A percentile compares a stretch with the other conserved stretches of the same genome.
Evolutionary conservation across 2,888 invertebrate genomes (phyloP).

Genomic region (Cyclophora albipunctata): DNA sequence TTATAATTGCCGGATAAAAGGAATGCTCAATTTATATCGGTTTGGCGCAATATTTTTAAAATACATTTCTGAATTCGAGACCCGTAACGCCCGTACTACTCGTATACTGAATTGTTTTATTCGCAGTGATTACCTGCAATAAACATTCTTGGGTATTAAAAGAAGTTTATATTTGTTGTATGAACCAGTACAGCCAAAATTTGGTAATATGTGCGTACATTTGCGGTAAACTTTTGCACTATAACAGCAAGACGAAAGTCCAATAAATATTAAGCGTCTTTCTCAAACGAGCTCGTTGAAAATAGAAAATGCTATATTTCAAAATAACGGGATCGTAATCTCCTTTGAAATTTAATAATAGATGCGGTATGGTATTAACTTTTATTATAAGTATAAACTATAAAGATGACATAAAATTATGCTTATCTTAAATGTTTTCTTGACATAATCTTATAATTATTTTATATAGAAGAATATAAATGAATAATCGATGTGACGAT

Average conservation of each 20-base stretch:
- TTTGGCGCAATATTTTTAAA: constrained; percentile 36
- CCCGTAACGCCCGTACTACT: constrained; percentile 37
- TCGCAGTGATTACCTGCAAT: constrained; percentile 38
- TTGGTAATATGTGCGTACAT: constrained; percentile 45
- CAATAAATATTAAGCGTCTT: constrained; percentile 52
- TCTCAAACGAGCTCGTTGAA: constrained; percentile 43
- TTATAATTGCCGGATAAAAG: constrained; percentile 21
- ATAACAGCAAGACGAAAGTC: constrained; percentile 47
- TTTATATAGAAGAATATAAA: too few species aligned
- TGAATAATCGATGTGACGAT: too few species aligned
- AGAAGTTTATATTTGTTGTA: constrained; percentile 14
- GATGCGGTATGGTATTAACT: constrained; percentile 41
- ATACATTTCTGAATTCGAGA: constrained; percentile 29
- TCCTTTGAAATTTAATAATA: constrained; percentile 58
- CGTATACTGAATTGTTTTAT: constrained; percentile 48
- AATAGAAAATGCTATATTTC: constrained; percentile 52
- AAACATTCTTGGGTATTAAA: constrained; percentile 21
- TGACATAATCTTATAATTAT: too few species aligned
- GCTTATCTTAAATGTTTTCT: too few species aligned
- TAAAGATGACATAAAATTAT: too few species aligned
- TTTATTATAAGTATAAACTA: constrained; percentile 33
- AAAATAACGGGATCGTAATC: constrained; percentile 57
- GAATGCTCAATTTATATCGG: constrained; percentile 26
- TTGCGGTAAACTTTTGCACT: constrained; percentile 48
- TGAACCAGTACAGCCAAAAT: constrained; percentile 35